phyloP scores from a whole-genome alignment of 2,888 invertebrate species.

The Junonia oenone region DNA sequence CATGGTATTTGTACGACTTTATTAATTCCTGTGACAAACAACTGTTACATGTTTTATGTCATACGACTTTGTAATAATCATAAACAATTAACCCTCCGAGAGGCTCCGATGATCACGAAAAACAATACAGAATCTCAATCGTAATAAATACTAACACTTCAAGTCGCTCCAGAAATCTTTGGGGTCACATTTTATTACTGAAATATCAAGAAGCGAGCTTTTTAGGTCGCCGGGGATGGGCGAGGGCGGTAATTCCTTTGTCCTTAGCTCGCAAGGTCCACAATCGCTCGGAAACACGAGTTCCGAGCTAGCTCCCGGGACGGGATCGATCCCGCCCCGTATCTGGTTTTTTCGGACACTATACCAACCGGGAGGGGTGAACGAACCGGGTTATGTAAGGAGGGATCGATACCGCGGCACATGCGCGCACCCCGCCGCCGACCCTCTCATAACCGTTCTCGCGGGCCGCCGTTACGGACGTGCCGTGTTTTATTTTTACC shows the following conservation, averaged over 20 bases:
- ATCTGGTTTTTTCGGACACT: slow-evolving; percentile 79
- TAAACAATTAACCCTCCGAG: slow-evolving; percentile 4
- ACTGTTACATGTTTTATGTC: background rate
- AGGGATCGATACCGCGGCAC: slow-evolving; percentile 57
- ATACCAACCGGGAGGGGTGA: slow-evolving; percentile 73
- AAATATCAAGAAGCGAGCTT: slow-evolving; percentile 35
- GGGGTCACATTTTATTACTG: slow-evolving; percentile 35
- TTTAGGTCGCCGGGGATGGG: slow-evolving; percentile 36
- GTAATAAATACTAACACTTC: slow-evolving; percentile 18
- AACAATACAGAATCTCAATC: background rate
- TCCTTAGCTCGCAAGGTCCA: slow-evolving; percentile 28
- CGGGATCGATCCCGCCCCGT: slow-evolving; percentile 56
- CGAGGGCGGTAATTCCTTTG: slow-evolving; percentile 25
- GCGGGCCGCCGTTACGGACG: slow-evolving; percentile 74
- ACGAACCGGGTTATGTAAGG: slow-evolving; percentile 75
- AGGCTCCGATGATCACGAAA: slow-evolving; percentile 11
- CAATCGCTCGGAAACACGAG: slow-evolving; percentile 28
- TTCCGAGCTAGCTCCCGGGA: slow-evolving; percentile 47
- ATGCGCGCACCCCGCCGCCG: slow-evolving; percentile 50
- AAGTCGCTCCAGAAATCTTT: slow-evolving; percentile 32
- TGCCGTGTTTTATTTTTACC: slow-evolving; percentile 73
- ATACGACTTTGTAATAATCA: background rate
- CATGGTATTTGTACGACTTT: background rate
- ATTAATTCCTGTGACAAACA: background rate
- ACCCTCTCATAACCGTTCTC: slow-evolving; percentile 65